These are phyloP conservation scores for Drosophila azteca DNA, from an alignment of 1,140 invertebrate species.

Conservation along the genomic window DNA sequence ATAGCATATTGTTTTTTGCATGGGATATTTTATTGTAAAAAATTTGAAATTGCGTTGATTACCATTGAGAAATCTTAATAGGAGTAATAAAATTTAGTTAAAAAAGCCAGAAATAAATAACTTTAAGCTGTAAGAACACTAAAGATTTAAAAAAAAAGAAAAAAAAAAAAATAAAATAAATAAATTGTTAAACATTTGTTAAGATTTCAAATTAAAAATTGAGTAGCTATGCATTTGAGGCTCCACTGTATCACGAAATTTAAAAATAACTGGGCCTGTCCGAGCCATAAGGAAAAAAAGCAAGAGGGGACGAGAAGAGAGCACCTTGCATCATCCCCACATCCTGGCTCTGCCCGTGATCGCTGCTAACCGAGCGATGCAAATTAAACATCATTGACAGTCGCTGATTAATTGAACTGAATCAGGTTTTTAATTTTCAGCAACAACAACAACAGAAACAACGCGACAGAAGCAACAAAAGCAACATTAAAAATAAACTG, in stretches of 20 bases:
- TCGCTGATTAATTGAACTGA: conserved; percentile 75
- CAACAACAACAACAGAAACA: conserved; percentile 23
- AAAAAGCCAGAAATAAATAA: too few relatives aligned
- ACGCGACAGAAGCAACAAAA: conserved; percentile 23
- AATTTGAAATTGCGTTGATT: neutral
- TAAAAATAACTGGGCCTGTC: conserved; percentile 24
- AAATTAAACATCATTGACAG: conserved; percentile 78
- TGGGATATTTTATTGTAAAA: too few relatives aligned
- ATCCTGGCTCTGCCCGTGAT: conserved; percentile 28
- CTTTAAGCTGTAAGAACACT: too few relatives aligned
- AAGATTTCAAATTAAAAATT: too few relatives aligned
- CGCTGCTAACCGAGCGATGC: conserved; percentile 32
- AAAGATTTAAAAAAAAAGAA: too few relatives aligned
- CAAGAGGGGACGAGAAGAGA: conserved; percentile 11
- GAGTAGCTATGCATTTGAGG: neutral
- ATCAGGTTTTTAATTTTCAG: conserved; percentile 75
- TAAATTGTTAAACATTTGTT: too few relatives aligned
- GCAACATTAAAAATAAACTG: conserved; percentile 29
- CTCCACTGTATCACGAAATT: neutral
- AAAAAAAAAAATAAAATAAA: too few relatives aligned
- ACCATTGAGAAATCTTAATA: neutral
- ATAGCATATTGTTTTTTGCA: too few relatives aligned
- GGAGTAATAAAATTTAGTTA: neutral
- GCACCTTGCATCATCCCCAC: neutral
- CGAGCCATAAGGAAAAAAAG: conserved; percentile 46